Evolutionary conservation across 2,797 vertebrate genomes (phyloP), one percentile per base, ranked within the genome.

Genomic region (Acanthurus leucopareius): DNA sequence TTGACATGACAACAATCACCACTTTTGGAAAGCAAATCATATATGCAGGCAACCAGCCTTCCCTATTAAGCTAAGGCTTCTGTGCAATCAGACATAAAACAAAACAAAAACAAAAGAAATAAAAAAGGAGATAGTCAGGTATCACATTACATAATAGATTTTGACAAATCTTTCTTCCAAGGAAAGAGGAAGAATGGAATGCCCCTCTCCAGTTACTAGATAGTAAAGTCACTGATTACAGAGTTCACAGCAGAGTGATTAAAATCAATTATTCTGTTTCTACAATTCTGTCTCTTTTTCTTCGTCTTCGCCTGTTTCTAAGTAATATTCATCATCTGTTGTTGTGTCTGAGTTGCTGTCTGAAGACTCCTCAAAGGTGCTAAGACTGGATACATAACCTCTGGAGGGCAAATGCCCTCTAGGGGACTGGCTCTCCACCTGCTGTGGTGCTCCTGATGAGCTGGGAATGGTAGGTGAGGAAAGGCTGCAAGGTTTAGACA

Each of bases 311-410:
- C 82, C 89, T 53, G 79, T 75, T 61, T 97, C 95, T 64, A 99
- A 90, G 86, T 97, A 98, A 86, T 99, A 99, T 70, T 99, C 98
- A 49, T 98, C 98, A 57, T 99, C 98, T 0, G 98, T 98, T 28
- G 97, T 99, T 0, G 97, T 97, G 94, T 95, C 94, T 10, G 95
- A 95, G 84, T 73, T 79, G 74, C 88, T 89, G 88, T 93, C 92
- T 16, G 93, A 90, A 6, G 87, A 96, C 57, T 98, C 97, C 0
- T 97, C 97, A 73, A 95, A 96, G 67, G 91, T 92, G 0, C 87
- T 83, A 1, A 92, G 83, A 35, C 92, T 94, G 47, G 94, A 94
- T 63, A 53, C 20, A 0, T 91, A 97, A 70, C 90, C 88, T 67
- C 91, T 95, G 17, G 95, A 91, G 4, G 75, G 93, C 40, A 93